Evolutionary conservation across 2,113 vertebrate species (phyloP), one percentile per base, ranked within the genome.

Genomic region (Cololabis saira): DNA sequence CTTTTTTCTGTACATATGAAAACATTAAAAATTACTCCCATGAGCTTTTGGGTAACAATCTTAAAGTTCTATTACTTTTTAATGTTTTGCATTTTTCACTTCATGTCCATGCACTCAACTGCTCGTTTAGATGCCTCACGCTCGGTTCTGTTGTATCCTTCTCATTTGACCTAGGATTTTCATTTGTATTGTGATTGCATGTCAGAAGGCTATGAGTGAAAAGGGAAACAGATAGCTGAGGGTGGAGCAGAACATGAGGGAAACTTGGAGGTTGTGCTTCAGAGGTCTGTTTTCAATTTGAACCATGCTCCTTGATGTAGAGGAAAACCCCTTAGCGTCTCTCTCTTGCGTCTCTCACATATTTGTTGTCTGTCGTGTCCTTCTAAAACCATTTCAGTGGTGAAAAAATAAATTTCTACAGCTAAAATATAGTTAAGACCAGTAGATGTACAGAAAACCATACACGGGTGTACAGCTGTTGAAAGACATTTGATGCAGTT

Each of bases 281-380:
- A 55, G 53, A 50, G 40, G 87, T 91, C 92, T 92, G 93, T 83
- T 92, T 93, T 92, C 74, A 92, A 91, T 94, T 91, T 91, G 74
- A 90, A 75, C 54, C 69, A 63, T 71, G 77, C 81, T 91, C 63
- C 41, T 33, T 54, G 84, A 84, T 83, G 78, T 61, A 75, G 51
- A 74, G 67, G 60, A 81, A 79, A 76, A 43, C 33, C 58, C 48
- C 57, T 47, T 47, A 68, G 71, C 42, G 76, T 73, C 73, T 67
- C 33, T 65, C 71, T 79, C 5, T n/a, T 50, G 24, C 24, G 24
- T 27, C 24, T 27, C 24, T 66, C 48, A 2, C 71, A 80, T 67
- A 59, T 76, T 86, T 80, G 60, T 72, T 76, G 45, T 74, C 80
- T 71, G 56, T 57, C 27, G 27, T 87, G 64, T 87, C 66, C 45